phyloP scores from a whole-genome alignment of 2,113 vertebrate species.

The Corvus cornix region DNA sequence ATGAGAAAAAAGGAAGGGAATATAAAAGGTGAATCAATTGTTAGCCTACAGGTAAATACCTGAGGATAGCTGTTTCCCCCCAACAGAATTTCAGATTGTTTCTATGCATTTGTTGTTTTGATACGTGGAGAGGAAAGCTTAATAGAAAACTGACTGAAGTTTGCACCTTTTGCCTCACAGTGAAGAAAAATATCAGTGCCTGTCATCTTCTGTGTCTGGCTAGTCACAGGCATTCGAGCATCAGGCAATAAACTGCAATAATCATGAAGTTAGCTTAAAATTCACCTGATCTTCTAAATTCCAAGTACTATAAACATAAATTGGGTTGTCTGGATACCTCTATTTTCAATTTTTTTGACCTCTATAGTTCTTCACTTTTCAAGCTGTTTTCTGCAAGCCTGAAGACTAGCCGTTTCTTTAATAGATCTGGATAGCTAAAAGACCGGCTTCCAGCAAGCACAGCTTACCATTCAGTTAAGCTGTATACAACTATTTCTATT shows the following conservation, averaged over 20 bases:
- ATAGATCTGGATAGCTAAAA: neutral
- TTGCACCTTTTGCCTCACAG: neutral
- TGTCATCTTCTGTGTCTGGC: neutral
- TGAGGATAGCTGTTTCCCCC: neutral
- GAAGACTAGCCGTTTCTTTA: neutral
- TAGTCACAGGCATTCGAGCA: neutral
- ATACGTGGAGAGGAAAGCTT: neutral
- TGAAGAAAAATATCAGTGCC: neutral
- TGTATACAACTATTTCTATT: neutral
- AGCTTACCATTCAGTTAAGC: neutral
- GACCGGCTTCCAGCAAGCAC: neutral
- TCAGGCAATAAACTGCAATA: neutral
- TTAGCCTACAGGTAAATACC: neutral
- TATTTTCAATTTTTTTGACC: neutral
- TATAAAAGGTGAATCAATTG: neutral
- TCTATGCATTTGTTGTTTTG: neutral
- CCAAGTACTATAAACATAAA: neutral
- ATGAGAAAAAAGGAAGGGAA: neutral
- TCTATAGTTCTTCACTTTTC: neutral
- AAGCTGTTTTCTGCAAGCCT: neutral
- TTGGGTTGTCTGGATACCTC: neutral
- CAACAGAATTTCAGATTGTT: neutral
- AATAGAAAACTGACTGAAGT: neutral
- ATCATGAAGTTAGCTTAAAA: neutral
- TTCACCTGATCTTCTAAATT: neutral